These are phyloP conservation scores for Trichopria drosophilae DNA, from an alignment of 2,888 invertebrate species.

Conservation along the genomic window DNA sequence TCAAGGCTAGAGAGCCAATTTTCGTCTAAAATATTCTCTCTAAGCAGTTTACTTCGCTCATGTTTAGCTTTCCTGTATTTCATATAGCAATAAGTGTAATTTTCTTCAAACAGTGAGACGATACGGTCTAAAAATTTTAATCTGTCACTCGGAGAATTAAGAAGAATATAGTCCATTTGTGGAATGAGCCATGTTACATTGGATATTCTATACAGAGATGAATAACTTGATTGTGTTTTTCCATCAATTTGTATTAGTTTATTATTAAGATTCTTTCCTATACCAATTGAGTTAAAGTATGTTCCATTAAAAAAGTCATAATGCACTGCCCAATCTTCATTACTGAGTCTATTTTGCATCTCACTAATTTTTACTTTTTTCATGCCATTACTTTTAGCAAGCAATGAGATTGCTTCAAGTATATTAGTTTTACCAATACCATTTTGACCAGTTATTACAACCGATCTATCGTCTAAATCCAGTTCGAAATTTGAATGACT, in stretches of 20 bases:
- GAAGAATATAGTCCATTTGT: conserved; percentile 25
- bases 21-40: conserved; percentile 21
- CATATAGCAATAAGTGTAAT: conserved; percentile 22
- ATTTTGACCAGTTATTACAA: conserved; percentile 22
- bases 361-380: conserved; percentile 24
- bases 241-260: conserved; percentile 25
- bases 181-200: conserved; percentile 25
- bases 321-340: conserved; percentile 24
- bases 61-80: conserved; percentile 24
- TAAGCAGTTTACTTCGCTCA: conserved; percentile 24
- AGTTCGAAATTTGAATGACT: conserved; percentile 24
- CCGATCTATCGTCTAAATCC: conserved; percentile 23
- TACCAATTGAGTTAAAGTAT: conserved; percentile 24
- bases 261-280: conserved; percentile 22
- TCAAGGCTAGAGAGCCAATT: conserved; percentile 24
- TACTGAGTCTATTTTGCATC: conserved; percentile 25
- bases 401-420: conserved; percentile 26
- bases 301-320: conserved; percentile 24
- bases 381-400: conserved; percentile 25
- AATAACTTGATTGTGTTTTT: conserved; percentile 25
- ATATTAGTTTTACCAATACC: conserved; percentile 26
- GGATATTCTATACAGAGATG: conserved; percentile 25
- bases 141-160: conserved; percentile 24
- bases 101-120: conserved; percentile 23
- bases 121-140: conserved; percentile 26